Evolutionary conservation across 2,888 invertebrate genomes (phyloP).

Genomic region (Mimumesa dahlbomi): DNA sequence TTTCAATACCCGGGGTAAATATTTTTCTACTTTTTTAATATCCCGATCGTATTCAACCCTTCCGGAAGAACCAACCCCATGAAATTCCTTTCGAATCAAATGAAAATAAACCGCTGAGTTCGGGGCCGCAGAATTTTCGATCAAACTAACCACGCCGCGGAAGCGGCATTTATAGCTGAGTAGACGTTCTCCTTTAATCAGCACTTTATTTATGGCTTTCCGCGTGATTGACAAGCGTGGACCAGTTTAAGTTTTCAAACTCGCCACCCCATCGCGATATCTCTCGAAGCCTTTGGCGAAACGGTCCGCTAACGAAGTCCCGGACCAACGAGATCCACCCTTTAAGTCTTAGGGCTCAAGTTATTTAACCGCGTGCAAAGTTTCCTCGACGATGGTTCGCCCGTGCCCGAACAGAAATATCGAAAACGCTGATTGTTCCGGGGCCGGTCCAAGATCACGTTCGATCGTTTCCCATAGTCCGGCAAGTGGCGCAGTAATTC

Average conservation of each 20-base stretch:
- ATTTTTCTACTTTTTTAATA: conserved; percentile 18
- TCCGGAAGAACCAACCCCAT: neutral
- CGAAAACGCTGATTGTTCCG: conserved; percentile 35
- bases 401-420: conserved; percentile 52
- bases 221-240: conserved; percentile 28
- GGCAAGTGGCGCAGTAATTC: conserved; percentile 58
- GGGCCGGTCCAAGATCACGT: conserved; percentile 55
- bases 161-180: neutral
- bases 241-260: conserved; percentile 33
- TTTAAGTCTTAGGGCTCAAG: conserved; percentile 59
- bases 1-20: conserved; percentile 14
- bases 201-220: conserved; percentile 42
- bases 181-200: conserved; percentile 26
- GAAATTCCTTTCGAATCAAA: neutral
- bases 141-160: conserved; percentile 7
- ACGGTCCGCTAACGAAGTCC: conserved; percentile 23
- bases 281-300: conserved; percentile 14
- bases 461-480: conserved; percentile 57
- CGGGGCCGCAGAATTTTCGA: neutral
- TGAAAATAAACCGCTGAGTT: neutral
- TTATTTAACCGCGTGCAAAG: conserved; percentile 54
- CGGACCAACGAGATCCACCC: conserved; percentile 46
- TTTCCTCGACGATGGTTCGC: conserved; percentile 49
- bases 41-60: conserved; percentile 7
- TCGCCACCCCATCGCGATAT: conserved; percentile 18